Evolutionary conservation across 2,888 invertebrate genomes (phyloP).

Genomic region (Agrotis ipsilon): DNA sequence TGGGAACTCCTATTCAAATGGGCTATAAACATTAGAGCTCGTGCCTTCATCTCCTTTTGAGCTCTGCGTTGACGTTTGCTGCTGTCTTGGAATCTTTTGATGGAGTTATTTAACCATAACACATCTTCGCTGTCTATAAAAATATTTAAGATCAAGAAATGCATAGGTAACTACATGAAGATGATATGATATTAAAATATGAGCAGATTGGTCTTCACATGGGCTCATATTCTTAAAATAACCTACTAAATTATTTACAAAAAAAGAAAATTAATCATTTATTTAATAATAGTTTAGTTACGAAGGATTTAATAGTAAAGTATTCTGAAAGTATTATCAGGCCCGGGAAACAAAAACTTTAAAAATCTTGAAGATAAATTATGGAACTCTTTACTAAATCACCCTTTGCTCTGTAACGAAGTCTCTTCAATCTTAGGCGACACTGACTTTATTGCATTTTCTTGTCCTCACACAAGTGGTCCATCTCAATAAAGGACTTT

Average conservation of each 20-base stretch:
- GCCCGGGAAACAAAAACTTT: not conserved
- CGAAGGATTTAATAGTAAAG: not conserved
- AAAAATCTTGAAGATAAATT: conserved; percentile 3
- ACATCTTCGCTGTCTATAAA: not conserved
- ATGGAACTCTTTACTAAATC: not conserved
- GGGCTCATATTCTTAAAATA: not conserved
- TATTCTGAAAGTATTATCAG: not conserved
- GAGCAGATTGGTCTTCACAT: not conserved
- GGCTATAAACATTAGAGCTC: too few species aligned
- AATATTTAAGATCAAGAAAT: not conserved
- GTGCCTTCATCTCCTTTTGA: too few species aligned
- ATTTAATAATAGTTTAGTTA: too few species aligned
- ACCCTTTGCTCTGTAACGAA: conserved; percentile 15
- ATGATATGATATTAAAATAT: not conserved
- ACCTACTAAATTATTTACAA: too few species aligned
- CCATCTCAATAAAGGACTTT: conserved; percentile 16
- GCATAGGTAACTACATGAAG: not conserved
- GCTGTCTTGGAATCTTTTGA: too few species aligned
- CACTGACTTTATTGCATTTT: conserved; percentile 31
- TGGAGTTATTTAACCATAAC: too few species aligned
- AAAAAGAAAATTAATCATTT: not conserved
- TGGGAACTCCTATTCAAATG: too few species aligned
- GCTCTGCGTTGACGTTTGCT: too few species aligned
- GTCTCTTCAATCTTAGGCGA: conserved; percentile 16
- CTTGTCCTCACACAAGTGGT: conserved; percentile 29